phyloP scores from a whole-genome alignment of 2,888 invertebrate genomes.

The Atethmia centrago region DNA sequence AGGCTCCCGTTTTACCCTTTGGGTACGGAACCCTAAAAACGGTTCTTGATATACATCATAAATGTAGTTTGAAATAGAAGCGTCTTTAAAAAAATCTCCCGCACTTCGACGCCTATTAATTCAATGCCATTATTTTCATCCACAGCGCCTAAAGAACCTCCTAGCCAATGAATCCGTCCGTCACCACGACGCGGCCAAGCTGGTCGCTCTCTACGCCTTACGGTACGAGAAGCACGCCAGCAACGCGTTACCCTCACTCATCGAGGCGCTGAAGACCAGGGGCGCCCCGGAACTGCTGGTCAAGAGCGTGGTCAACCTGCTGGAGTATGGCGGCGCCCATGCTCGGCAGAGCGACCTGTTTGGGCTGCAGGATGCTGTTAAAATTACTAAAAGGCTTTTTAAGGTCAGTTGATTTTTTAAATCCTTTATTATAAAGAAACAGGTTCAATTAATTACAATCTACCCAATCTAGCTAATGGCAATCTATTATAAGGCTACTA shows the following conservation, averaged over 20 bases:
- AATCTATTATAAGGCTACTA: too few species aligned
- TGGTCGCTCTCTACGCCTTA: conserved; percentile 98
- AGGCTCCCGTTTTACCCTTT: too few species aligned
- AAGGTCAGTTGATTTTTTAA: conserved; percentile 83
- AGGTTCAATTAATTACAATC: too few species aligned
- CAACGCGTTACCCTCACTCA: conserved; percentile 93
- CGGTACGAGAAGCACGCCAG: conserved; percentile 97
- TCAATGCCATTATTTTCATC: not conserved
- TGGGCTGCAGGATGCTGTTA: conserved; percentile 95
- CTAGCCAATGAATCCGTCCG: conserved; percentile 93
- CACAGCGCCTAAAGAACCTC: conserved; percentile 94
- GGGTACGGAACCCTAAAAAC: too few species aligned
- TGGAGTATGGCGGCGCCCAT: conserved; percentile 96
- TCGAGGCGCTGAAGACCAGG: conserved; percentile 93
- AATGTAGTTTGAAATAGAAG: not conserved
- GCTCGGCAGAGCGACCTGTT: conserved; percentile 96
- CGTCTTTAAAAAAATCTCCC: not conserved
- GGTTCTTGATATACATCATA: not conserved
- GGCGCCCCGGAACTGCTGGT: conserved; percentile 92
- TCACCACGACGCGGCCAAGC: conserved; percentile 95
- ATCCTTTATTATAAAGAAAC: too few species aligned
- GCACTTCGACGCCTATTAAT: too few species aligned
- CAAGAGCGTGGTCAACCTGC: conserved; percentile 91
- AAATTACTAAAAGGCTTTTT: conserved; percentile 97
- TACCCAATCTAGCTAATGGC: too few species aligned